Base-by-base conservation (phyloP, 2,888 invertebrate species). In the Camponotus fellah region DNA sequence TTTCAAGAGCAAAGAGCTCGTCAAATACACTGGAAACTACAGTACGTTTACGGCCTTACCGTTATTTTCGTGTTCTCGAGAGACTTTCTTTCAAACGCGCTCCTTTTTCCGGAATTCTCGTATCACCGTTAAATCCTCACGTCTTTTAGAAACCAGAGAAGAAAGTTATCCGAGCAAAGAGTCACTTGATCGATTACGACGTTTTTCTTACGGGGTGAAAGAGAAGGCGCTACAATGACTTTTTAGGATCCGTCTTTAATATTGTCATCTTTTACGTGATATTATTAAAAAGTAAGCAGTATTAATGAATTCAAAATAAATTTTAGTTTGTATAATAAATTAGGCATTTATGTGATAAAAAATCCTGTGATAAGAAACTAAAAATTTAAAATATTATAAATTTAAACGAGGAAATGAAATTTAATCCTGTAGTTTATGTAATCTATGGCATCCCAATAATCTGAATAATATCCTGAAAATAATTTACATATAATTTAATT, bases 151-250 rank as follows among this genome's bases (percentile, higher is more conserved):
- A 64, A 68, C 17, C 14, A n/a, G 14, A 40, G 40, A 68, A 56
- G 26, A 3, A 58, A 69, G 43, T 58, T 32, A 12, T 3, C 6
- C 14, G 58, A 12, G 56, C 56, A 40, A 56, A 64, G 53, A 82
- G 60, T 64, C 53, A 68, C 68, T 82, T 65, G 82, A 86, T 82
- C 69, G 69, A 86, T 85, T 74, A 69, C 75, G 26, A 77, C 26
- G 66, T 68, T 77, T 17, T 83, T 77, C 65, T 56, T 43, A 40
- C 62, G 21, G 32, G 56, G 9, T 26, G 21, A 74, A 53, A 62
- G 56, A 66, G 64, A 60, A 64, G 53, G 58, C 12, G n/a, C 0
- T 3, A 14, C 56, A 68, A 56, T 14, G 17, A 40, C 9, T 26
- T 66, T 53, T 64, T 9, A 34, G 10, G n/a, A 32, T n/a, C 40